phyloP scores from a whole-genome alignment of 2,113 vertebrate species.

The Lathamus discolor region DNA sequence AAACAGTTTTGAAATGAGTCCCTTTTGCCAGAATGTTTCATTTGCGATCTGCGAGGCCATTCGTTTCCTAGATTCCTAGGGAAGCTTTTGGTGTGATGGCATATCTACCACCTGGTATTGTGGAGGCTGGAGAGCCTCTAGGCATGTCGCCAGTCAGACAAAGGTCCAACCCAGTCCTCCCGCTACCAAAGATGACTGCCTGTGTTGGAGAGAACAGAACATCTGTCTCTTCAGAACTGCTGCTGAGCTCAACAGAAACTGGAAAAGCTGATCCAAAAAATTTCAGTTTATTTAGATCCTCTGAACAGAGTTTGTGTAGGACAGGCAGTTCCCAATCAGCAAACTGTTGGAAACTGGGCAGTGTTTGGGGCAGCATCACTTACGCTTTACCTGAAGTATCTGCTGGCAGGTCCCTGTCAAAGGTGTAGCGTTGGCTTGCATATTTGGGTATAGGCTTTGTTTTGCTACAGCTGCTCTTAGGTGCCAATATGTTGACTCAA shows the following conservation, averaged over 20 bases:
- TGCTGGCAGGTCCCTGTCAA: not conserved
- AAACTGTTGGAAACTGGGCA: not conserved
- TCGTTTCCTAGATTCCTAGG: not conserved
- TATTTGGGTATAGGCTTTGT: not conserved
- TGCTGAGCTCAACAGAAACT: not conserved
- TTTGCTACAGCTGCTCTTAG: not conserved
- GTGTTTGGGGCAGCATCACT: not conserved
- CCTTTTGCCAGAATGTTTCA: not conserved
- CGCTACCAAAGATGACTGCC: not conserved
- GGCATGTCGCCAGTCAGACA: rapidly evolving
- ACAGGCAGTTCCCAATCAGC: not conserved
- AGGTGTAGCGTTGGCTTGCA: rapidly evolving
- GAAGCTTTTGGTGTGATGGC: not conserved
- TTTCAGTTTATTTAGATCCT: not conserved
- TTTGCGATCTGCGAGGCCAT: not conserved
- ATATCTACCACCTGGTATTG: rapidly evolving
- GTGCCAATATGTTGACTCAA: not conserved
- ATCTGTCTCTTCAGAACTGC: not conserved
- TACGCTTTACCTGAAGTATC: rapidly evolving
- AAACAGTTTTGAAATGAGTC: not conserved
- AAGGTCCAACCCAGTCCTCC: not conserved
- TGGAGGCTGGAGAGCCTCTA: not conserved
- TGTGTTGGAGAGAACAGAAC: not conserved
- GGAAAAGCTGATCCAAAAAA: not conserved
- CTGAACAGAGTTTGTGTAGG: not conserved